These are phyloP conservation scores for Oryzias curvinotus DNA, from an alignment of 2,113 vertebrate species.

Conservation along the genomic window DNA sequence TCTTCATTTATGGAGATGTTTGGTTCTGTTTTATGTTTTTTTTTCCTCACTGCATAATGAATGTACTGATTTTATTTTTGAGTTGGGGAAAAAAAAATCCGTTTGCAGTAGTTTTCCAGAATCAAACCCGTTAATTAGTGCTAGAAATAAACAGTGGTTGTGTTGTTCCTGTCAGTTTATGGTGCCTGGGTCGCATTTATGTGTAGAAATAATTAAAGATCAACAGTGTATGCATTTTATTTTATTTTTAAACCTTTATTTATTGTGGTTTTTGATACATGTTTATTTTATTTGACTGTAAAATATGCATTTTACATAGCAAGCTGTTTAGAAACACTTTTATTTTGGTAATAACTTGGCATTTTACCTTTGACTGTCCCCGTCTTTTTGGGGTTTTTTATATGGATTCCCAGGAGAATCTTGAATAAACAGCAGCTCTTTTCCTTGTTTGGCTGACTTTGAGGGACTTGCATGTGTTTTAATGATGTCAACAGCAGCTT, in stretches of 20 bases:
- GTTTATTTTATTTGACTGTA: too few relatives aligned
- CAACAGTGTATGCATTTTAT: neutral
- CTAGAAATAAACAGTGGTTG: conserved; percentile 16
- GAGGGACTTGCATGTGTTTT: conserved; percentile 21
- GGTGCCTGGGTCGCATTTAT: neutral
- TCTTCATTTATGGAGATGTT: too few relatives aligned
- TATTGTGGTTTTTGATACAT: too few relatives aligned
- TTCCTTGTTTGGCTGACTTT: neutral
- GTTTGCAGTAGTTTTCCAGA: conserved; percentile 21
- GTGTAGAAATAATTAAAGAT: neutral
- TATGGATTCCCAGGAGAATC: neutral
- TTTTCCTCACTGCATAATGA: conserved; percentile 16
- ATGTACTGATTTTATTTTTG: conserved; percentile 39
- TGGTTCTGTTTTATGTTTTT: too few relatives aligned
- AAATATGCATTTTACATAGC: too few relatives aligned
- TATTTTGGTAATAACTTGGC: too few relatives aligned
- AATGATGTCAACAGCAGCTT: conserved; percentile 21
- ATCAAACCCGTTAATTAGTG: conserved; percentile 45
- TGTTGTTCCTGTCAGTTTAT: conserved; percentile 8
- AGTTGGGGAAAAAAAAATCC: conserved; percentile 14
- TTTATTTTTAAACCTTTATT: too few relatives aligned
- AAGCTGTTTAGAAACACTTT: too few relatives aligned
- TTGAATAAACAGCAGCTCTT: neutral
- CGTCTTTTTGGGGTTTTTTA: neutral
- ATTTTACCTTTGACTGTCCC: too few relatives aligned